Evolutionary conservation across 2,888 invertebrate genomes (phyloP), one percentile per base, ranked within the genome.

Genomic region (Perithous albicinctus): DNA sequence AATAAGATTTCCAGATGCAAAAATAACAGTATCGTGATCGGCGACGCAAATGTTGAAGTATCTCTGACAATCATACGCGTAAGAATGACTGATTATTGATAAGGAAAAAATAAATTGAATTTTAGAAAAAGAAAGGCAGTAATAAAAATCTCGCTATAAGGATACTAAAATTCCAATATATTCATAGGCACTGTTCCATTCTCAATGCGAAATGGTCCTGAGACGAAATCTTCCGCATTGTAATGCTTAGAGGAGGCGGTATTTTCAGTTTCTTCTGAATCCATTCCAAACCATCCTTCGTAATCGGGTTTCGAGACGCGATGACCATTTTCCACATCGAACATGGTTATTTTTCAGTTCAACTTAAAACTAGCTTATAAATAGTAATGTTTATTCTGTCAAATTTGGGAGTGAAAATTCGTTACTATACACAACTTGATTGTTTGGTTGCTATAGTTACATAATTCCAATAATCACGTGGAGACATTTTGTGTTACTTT

Each of bases 31-130:
- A 10, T 96, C 93, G 2, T 95, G 94, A 90, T 97, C 97, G 54
- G 96, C 94, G 3, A 96, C 94, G 82, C 96, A 96, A 54, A 98
- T 92, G 91, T 98, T 98, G 90, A 96, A 97, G 78, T 95, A 94
- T 87, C 96, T 96, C 85, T 94, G 95, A 90, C 97, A 97, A 90
- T 98, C 96, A 91, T 97, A 98, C 7, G 97, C 97, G 91, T 96
- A 98, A 0, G 98, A 98, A 93, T 97, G 94, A 90, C 97, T 98
- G 85, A 51, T 48, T 59, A 23, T 67, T 29, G 15, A 15, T 79
- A 43, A 76, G 84, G 61, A 78, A 51, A 51, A 51, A 23, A 0
- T n/a, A n/a, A 20, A 48, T 7, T 23, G 41, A 12, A 23, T 23
- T 23, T 51, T 8, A 2, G 23, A 23, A 1, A 23, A 85, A 90